Evolutionary conservation across 1,140 invertebrate species (phyloP), one percentile per base, ranked within the genome.

Genomic region (Anoplolepis gracilipes): DNA sequence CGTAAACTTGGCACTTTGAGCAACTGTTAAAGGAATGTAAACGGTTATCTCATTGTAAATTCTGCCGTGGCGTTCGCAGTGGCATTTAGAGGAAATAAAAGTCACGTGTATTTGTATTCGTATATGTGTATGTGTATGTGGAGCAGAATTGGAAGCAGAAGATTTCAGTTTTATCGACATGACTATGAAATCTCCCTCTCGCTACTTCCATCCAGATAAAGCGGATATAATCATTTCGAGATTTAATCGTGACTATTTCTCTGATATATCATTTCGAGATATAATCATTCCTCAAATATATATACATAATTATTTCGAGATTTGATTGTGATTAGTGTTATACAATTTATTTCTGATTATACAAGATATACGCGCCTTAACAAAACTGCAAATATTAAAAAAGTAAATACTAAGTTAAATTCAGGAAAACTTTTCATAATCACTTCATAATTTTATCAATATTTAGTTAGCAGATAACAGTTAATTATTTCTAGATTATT

Each of bases 151-250:
- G n/a, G 22, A 42, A 82, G 22, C 55, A 84, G 42, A 88, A 86
- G 73, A 61, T 88, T 88, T 88, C 87, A 73, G 36, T 88, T 89
- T 89, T 88, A 88, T 86, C 70, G 61, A 67, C 28, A 53, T 33
- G 65, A 62, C 19, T 61, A 85, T 73, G 75, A 36, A 16, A 65
- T 13, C 33, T 28, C 53, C 57, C 25, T 69, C 25, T 69, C 22
- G 57, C 36, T 53, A 39, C 57, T 81, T 65, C 22, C 33, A 75
- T 22, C n/a, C 10, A 10, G 59, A 22, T 39, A 61, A 59, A 65
- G 5, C 33, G 61, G 57, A 72, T 59, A 78, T 82, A 86, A 87
- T 30, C 82, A 59, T 67, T 82, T 62, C 28, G 25, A 62, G 30
- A 6, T 55, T 30, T 49, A 49, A 89, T 88, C 62, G 65, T 59